A percentile compares a stretch with the other conserved stretches of the same genome.
phyloP scores from a whole-genome alignment of 1,140 invertebrate genomes.

The Drosophila auraria region DNA sequence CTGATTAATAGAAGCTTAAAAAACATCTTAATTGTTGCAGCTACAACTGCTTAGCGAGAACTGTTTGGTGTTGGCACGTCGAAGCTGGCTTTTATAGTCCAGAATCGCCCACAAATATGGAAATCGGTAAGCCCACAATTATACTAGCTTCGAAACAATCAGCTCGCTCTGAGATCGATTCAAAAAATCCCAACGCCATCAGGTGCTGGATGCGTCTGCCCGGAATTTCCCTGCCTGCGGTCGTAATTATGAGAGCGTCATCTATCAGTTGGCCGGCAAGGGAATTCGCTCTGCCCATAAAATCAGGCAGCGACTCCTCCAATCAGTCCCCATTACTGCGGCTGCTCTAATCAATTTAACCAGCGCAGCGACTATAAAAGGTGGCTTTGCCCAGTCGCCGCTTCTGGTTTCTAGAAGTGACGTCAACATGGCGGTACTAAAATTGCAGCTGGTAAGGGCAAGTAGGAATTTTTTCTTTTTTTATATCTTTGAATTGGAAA shows the following conservation, averaged over 20 bases:
- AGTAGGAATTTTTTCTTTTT: slow-evolving; percentile 4
- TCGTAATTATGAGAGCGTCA: slow-evolving; percentile 16
- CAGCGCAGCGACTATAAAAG: slow-evolving; percentile 35
- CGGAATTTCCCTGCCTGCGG: slow-evolving; percentile 42
- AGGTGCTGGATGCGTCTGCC: slow-evolving; percentile 42
- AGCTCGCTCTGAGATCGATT: slow-evolving; percentile 6
- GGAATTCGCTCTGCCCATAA: slow-evolving; percentile 43
- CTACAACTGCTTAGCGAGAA: slow-evolving; percentile 17
- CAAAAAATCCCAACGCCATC: slow-evolving; percentile 44
- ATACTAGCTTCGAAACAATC: slow-evolving; percentile 19
- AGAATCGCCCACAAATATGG: slow-evolving; percentile 52
- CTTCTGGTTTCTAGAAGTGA: slow-evolving; percentile 28
- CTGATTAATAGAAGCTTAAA: slow-evolving; percentile 59
- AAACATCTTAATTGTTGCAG: slow-evolving; percentile 41
- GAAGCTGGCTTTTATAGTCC: slow-evolving; percentile 55
- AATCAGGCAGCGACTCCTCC: slow-evolving; percentile 13
- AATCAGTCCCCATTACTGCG: slow-evolving; percentile 49
- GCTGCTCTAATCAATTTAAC: slow-evolving; percentile 36
- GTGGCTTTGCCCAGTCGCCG: slow-evolving; percentile 36
- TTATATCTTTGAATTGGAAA: not conserved
- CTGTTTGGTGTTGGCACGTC: slow-evolving; percentile 30
- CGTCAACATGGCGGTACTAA: slow-evolving; percentile 18
- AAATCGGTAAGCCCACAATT: slow-evolving; percentile 49
- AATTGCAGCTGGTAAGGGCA: slow-evolving; percentile 21
- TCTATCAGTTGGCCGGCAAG: slow-evolving; percentile 6